phyloP scores from a whole-genome alignment of 1,140 invertebrate species.

The Coenobita brevimanus region DNA sequence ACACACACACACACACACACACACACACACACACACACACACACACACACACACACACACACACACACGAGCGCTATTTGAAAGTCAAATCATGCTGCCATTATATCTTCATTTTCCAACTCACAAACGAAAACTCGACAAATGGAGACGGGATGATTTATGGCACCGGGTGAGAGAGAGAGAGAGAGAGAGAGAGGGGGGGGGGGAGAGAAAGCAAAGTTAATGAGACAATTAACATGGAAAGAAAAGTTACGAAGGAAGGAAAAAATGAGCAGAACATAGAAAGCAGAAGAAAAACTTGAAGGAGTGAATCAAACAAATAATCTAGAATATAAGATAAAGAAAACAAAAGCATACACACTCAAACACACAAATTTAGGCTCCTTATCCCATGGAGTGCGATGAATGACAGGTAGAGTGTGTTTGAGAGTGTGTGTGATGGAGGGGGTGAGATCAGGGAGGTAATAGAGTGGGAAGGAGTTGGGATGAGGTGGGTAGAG shows the following conservation, averaged over 20 bases:
- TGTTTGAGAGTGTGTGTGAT: too few relatives aligned
- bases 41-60: too few relatives aligned
- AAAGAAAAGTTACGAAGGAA: background rate
- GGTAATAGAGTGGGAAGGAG: background rate
- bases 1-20: background rate
- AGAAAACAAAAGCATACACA: too few relatives aligned
- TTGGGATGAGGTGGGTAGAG: too few relatives aligned
- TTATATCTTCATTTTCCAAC: too few relatives aligned
- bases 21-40: background rate
- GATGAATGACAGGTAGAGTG: too few relatives aligned
- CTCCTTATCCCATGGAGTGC: too few relatives aligned
- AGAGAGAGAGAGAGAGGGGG: constrained; percentile 1
- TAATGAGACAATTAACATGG: background rate
- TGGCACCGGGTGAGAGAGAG: background rate
- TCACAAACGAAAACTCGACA: too few relatives aligned
- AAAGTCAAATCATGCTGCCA: too few relatives aligned
- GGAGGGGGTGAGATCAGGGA: background rate
- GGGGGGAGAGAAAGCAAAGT: background rate
- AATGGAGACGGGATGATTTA: background rate
- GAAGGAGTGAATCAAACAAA: background rate
- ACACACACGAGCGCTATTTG: too few relatives aligned
- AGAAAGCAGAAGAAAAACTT: background rate
- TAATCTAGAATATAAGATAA: too few relatives aligned
- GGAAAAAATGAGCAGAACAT: background rate
- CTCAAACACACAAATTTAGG: too few relatives aligned